phyloP scores from a whole-genome alignment of 2,113 vertebrate species.

The Danionella cerebrum region DNA sequence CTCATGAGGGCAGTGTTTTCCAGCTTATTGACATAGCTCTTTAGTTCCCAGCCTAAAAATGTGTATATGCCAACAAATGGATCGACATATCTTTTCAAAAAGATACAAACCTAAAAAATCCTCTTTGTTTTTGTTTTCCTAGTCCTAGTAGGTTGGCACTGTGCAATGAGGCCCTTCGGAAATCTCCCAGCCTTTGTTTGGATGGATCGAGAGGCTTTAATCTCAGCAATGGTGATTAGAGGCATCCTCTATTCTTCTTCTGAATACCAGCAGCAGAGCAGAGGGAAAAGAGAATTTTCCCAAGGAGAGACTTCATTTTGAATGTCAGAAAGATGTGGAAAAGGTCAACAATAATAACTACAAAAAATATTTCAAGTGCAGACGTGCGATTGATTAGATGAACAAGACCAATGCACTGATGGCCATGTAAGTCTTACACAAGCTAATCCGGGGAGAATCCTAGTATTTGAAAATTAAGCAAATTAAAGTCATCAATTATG shows the following conservation, averaged over 20 bases:
- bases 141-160: neutral
- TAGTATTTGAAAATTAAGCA: neutral
- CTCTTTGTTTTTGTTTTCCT: neutral
- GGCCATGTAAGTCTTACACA: neutral
- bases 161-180: neutral
- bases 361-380: neutral
- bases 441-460: neutral
- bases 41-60: too few relatives aligned
- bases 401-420: neutral
- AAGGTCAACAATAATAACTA: constrained; percentile 27
- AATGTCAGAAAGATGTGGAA: constrained; percentile 1
- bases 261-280: constrained; percentile 5
- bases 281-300: neutral
- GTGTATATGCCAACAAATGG: neutral
- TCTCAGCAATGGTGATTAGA: constrained; percentile 21
- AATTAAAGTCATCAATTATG: neutral
- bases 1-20: too few relatives aligned
- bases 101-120: neutral
- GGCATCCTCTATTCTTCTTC: neutral
- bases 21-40: too few relatives aligned
- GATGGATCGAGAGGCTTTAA: constrained; percentile 14
- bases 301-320: neutral
- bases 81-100: neutral
- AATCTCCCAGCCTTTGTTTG: constrained; percentile 11
- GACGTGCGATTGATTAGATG: constrained; percentile 7